Evolutionary conservation across 1,140 invertebrate genomes (phyloP).

Genomic region (Acromyrmex heyeri): DNA sequence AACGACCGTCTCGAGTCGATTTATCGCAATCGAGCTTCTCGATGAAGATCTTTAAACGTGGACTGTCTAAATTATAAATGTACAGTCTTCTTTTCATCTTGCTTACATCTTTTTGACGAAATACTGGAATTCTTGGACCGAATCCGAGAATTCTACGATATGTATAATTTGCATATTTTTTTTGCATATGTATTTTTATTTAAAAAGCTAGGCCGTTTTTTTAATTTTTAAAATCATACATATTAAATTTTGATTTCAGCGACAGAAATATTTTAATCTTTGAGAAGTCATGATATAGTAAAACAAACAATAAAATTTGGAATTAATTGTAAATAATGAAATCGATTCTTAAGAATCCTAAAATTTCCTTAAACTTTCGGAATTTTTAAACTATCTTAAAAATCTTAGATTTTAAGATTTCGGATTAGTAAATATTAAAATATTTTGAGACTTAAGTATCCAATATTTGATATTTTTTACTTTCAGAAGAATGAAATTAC

Average conservation of each 20-base stretch:
- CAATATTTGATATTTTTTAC: neutral
- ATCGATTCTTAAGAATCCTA: slow-evolving; percentile 7
- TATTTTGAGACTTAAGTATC: neutral
- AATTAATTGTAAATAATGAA: neutral
- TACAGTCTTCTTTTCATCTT: slow-evolving; percentile 34
- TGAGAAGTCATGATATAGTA: neutral
- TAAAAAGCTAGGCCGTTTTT: slow-evolving; percentile 10
- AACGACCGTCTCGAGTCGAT: slow-evolving; percentile 31
- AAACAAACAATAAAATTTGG: neutral
- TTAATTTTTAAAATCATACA: neutral
- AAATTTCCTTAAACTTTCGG: neutral
- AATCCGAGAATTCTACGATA: slow-evolving; percentile 49
- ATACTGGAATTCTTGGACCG: slow-evolving; percentile 2
- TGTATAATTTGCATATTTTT: neutral
- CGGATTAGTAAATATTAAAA: neutral
- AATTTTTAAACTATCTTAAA: neutral
- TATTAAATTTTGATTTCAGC: neutral
- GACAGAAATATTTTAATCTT: neutral
- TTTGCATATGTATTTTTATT: neutral
- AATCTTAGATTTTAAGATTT: neutral
- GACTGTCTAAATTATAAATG: slow-evolving; percentile 41
- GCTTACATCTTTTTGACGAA: slow-evolving; percentile 4
- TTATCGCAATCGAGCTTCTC: slow-evolving; percentile 36
- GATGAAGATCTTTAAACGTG: slow-evolving; percentile 8
- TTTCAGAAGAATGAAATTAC: neutral